Evolutionary conservation across 1,140 invertebrate species (phyloP).

Genomic region (Drosophila saltans): DNA sequence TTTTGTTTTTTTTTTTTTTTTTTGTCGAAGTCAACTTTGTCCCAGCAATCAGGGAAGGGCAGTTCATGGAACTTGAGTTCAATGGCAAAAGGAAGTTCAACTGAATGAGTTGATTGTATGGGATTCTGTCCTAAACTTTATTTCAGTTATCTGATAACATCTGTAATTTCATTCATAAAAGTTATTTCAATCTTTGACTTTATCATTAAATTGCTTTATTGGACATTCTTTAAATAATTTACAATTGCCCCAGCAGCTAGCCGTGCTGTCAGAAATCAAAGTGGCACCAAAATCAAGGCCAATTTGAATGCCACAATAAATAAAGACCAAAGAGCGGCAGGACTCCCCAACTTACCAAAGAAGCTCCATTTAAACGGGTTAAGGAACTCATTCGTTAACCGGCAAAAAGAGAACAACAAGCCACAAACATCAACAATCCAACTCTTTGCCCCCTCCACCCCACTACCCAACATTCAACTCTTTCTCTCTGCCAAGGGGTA

Average conservation of each 20-base stretch:
- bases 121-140: neutral
- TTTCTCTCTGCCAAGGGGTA: constrained; percentile 27
- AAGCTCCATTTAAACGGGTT: constrained; percentile 35
- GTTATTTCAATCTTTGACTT: constrained; percentile 4
- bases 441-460: too few species aligned
- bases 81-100: constrained; percentile 29
- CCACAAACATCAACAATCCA: constrained; percentile 25
- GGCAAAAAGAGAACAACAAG: constrained; percentile 46
- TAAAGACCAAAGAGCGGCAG: neutral
- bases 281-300: neutral
- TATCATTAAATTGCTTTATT: constrained; percentile 6
- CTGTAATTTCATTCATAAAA: constrained; percentile 4
- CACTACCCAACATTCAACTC: neutral
- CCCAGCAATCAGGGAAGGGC: neutral
- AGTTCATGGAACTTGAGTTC: constrained; percentile 69
- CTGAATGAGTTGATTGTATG: neutral
- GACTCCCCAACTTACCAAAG: too few species aligned
- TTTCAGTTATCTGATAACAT: neutral
- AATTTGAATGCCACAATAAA: constrained; percentile 45
- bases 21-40: neutral
- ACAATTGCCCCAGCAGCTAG: neutral
- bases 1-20: constrained; percentile 20
- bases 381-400: constrained; percentile 58
- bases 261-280: neutral
- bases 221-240: constrained; percentile 30